Evolutionary conservation across 2,797 vertebrate genomes (phyloP).

Genomic region (Psittacula derbiana): DNA sequence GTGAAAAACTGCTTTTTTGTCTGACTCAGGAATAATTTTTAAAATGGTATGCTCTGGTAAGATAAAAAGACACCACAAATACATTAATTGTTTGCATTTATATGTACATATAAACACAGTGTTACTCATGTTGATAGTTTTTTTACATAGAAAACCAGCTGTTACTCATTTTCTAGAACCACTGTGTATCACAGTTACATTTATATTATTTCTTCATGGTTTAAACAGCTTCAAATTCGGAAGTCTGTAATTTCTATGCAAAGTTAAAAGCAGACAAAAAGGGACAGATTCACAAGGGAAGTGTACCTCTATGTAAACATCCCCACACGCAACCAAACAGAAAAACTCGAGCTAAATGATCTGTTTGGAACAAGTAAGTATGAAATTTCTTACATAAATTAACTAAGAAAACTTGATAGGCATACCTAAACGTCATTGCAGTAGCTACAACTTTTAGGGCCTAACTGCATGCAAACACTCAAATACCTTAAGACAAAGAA

Average conservation of each 20-base stretch:
- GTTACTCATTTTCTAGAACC: not conserved
- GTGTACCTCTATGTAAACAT: not conserved
- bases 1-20: not conserved
- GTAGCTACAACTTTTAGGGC: not conserved
- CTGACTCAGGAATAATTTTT: not conserved
- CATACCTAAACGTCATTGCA: not conserved
- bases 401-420: not conserved
- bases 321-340: not conserved
- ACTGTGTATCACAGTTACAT: not conserved
- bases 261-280: not conserved
- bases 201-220: not conserved
- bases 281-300: not conserved
- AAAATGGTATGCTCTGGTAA: not conserved
- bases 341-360: not conserved
- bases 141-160: not conserved
- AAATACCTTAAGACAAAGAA: not conserved
- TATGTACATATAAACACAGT: not conserved
- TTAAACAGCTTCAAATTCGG: not conserved
- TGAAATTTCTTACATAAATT: not conserved
- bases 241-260: not conserved
- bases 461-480: not conserved
- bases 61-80: not conserved
- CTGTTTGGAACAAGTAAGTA: not conserved
- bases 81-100: not conserved
- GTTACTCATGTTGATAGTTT: not conserved